Percentiles rank a stretch among this genome's conserved stretches.
Evolutionary conservation across 2,888 invertebrate genomes (phyloP).

Genomic region (Galerucella pusilla): DNA sequence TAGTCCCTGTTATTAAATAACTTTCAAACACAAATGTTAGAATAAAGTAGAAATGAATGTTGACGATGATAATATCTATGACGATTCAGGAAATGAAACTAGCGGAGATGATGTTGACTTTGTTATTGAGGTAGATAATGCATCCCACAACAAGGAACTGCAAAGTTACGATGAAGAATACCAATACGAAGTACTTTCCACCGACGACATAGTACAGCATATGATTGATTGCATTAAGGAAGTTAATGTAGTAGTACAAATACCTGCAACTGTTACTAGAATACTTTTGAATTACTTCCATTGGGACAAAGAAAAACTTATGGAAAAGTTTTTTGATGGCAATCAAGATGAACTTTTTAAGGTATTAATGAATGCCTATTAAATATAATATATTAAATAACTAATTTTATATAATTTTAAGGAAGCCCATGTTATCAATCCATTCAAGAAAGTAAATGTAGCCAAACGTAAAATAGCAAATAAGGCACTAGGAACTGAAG

Average conservation of each 20-base stretch:
- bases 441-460: constrained; percentile 80
- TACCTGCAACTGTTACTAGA: constrained; percentile 88
- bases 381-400: not conserved
- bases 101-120: constrained; percentile 96
- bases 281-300: constrained; percentile 97
- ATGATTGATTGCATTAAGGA: constrained; percentile 98
- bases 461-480: constrained; percentile 76
- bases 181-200: constrained; percentile 93
- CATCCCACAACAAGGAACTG: constrained; percentile 77
- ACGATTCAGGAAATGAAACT: constrained; percentile 93
- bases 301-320: constrained; percentile 99
- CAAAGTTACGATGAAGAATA: constrained; percentile 90
- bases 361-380: not conserved
- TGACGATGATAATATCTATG: constrained; percentile 89
- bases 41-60: constrained; percentile 78
- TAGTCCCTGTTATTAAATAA: constrained; percentile 32
- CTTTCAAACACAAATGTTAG: constrained; percentile 35
- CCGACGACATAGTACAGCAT: constrained; percentile 96
- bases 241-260: constrained; percentile 95
- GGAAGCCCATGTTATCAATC: constrained; percentile 95
- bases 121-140: constrained; percentile 86
- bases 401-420: constrained; percentile 11
- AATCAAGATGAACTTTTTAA: constrained; percentile 94
- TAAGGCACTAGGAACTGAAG: constrained; percentile 82
- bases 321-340: constrained; percentile 96